Conservation (phyloP, 2,113 vertebrate species). For the Chinchilla lanigera region DNA sequence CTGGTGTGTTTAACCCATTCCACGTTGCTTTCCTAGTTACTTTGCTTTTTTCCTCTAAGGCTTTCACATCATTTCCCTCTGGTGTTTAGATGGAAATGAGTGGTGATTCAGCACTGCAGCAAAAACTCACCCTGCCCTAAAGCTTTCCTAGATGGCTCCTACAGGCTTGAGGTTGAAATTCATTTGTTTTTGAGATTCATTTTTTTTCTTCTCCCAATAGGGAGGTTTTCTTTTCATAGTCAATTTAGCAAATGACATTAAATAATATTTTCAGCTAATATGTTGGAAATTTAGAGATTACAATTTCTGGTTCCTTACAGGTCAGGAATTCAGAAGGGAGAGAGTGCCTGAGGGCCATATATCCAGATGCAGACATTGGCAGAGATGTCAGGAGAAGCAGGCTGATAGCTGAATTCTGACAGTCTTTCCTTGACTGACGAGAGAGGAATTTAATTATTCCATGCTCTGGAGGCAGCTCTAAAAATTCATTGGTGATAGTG, state of each 20-base stretch:
- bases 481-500: background rate
- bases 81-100: constrained; percentile 42
- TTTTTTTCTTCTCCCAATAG: background rate
- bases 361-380: background rate
- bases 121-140: background rate
- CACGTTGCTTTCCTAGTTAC: background rate
- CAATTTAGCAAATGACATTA: background rate
- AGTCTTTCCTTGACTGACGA: background rate
- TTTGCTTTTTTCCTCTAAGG: background rate
- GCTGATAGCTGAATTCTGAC: background rate
- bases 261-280: background rate
- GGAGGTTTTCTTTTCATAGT: background rate
- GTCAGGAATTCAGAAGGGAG: background rate
- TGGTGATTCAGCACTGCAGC: background rate
- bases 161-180: background rate
- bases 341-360: background rate
- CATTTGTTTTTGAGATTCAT: constrained; percentile 1
- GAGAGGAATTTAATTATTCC: background rate
- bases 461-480: background rate
- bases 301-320: constrained; percentile 5
- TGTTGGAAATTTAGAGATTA: background rate
- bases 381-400: background rate
- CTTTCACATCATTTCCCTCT: background rate
- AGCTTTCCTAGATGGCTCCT: background rate
- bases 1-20: background rate